Evolutionary conservation across 2,113 vertebrate species (phyloP).

Genomic region (Tetrax tetrax): DNA sequence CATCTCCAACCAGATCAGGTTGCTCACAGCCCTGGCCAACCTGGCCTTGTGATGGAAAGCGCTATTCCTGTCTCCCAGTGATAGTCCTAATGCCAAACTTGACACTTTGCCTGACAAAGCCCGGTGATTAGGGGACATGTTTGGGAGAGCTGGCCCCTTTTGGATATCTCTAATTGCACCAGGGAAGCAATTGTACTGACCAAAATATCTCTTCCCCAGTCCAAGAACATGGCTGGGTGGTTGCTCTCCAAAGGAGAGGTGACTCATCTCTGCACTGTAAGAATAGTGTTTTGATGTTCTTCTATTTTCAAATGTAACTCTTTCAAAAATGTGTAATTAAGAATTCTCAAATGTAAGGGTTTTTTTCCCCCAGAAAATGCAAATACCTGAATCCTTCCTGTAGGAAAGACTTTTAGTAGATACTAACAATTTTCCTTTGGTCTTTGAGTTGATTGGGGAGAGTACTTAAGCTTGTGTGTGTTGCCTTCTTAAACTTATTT

Average conservation of each 20-base stretch:
- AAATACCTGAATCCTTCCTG: neutral
- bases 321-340: neutral
- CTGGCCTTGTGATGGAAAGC: neutral
- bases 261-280: neutral
- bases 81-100: neutral
- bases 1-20: no score
- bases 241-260: neutral
- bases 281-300: neutral
- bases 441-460: neutral
- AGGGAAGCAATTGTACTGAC: neutral
- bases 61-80: neutral
- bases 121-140: neutral
- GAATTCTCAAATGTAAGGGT: neutral
- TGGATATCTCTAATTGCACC: neutral
- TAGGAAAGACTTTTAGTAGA: no score
- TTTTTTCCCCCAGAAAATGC: neutral
- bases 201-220: neutral
- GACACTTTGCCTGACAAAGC: neutral
- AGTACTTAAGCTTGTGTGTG: neutral
- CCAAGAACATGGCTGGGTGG: fast-evolving
- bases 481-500: neutral
- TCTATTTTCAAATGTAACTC: neutral
- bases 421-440: neutral
- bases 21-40: no score
- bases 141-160: neutral